These are phyloP conservation scores for Oscheius sp. DNA, from an alignment of 2,888 invertebrate species.

Conservation along the genomic window DNA sequence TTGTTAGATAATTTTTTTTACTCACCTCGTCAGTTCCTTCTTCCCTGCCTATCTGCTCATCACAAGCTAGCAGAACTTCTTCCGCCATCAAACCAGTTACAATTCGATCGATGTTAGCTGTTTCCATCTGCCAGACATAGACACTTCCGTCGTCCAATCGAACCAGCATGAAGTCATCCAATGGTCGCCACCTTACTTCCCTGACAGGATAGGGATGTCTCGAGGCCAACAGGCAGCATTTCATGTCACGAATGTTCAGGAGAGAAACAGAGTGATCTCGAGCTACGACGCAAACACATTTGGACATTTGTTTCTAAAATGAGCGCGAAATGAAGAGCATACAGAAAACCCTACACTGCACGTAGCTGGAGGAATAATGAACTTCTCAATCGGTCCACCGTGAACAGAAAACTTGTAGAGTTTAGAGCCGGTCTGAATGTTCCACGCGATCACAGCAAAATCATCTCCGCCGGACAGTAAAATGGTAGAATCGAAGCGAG, in stretches of 20 bases:
- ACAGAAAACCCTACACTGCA: slow-evolving; percentile 75
- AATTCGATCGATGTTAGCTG: slow-evolving; percentile 94
- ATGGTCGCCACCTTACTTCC: slow-evolving; percentile 79
- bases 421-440: slow-evolving; percentile 75
- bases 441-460: slow-evolving; percentile 83
- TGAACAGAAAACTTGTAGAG: slow-evolving; percentile 96
- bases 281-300: slow-evolving; percentile 84
- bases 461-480: slow-evolving; percentile 86
- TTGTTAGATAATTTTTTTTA: too few relatives aligned
- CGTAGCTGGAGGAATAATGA: slow-evolving; percentile 91
- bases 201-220: slow-evolving; percentile 95
- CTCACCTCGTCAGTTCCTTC: slow-evolving; percentile 79
- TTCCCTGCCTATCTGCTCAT: slow-evolving; percentile 82
- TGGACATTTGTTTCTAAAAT: slow-evolving; percentile 55
- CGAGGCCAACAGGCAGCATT: slow-evolving; percentile 92
- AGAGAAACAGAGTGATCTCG: slow-evolving; percentile 97
- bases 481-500: slow-evolving; percentile 78
- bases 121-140: slow-evolving; percentile 99
- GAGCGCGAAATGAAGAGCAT: too few relatives aligned
- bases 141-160: slow-evolving; percentile 97
- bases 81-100: slow-evolving; percentile 91
- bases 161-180: slow-evolving; percentile 97
- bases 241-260: slow-evolving; percentile 89
- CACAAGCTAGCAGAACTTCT: slow-evolving; percentile 91
- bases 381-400: slow-evolving; percentile 94